Conservation (phyloP, 2,113 vertebrate genomes). For the Sakesphorus luctuosus region DNA sequence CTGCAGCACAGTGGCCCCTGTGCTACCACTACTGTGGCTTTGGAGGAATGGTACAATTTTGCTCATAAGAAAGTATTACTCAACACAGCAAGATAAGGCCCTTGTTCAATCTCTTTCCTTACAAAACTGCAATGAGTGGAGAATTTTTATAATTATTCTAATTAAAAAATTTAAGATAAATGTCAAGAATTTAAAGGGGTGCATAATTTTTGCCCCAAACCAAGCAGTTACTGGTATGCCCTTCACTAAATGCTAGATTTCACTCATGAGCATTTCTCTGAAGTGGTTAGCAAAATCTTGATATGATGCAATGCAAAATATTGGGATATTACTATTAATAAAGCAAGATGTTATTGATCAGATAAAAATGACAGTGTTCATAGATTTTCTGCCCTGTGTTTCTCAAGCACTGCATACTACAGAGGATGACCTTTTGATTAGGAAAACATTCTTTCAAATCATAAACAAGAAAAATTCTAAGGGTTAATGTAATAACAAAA, state of each 20-base stretch:
- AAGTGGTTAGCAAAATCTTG: not conserved
- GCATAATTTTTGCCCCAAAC: not conserved
- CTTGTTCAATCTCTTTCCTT: not conserved
- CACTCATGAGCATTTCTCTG: not conserved
- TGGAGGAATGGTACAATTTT: not conserved
- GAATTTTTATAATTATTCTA: constrained; percentile 5
- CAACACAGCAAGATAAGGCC: not conserved
- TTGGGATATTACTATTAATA: not conserved
- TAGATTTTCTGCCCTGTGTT: not conserved
- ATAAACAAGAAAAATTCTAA: constrained; percentile 10
- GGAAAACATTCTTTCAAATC: constrained; percentile 1
- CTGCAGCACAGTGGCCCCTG: not conserved
- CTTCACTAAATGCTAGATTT: not conserved
- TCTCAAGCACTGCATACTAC: not conserved
- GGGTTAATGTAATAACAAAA: constrained; percentile 37
- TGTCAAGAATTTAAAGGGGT: not conserved
- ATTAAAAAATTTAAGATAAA: not conserved
- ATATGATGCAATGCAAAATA: not conserved
- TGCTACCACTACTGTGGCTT: not conserved
- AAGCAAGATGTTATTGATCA: not conserved
- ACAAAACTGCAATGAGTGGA: not conserved
- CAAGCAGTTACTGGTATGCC: not conserved
- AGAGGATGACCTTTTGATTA: not conserved
- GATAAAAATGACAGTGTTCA: not conserved
- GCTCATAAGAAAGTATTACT: not conserved